A percentile compares a stretch with the other conserved stretches of the same genome.
Evolutionary conservation across 2,797 vertebrate genomes (phyloP).

Genomic region (Serranus cabrilla): DNA sequence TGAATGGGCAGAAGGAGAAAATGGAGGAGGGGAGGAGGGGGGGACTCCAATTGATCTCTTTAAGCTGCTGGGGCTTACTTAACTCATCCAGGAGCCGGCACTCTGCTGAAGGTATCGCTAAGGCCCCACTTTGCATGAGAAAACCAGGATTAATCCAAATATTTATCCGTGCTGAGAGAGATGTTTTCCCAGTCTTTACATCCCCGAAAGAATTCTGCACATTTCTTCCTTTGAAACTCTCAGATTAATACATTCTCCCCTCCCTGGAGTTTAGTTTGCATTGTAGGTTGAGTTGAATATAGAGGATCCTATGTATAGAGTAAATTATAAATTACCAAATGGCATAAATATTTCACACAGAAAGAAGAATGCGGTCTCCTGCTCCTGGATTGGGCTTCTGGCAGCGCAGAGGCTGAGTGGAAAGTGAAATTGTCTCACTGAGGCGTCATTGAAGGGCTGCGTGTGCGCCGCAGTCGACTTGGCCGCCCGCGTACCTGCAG

Average conservation of each 20-base stretch:
- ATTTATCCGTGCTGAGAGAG: slow-evolving; percentile 87
- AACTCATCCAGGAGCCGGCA: slow-evolving; percentile 76
- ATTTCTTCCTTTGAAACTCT: slow-evolving; percentile 62
- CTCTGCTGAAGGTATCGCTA: slow-evolving; percentile 71
- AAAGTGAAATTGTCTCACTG: slow-evolving; percentile 28
- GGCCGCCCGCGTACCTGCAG: slow-evolving; percentile 48
- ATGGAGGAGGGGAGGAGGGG: slow-evolving; percentile 34
- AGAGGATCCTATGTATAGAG: slow-evolving; percentile 22
- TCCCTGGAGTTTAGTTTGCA: slow-evolving; percentile 29
- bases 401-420: slow-evolving; percentile 7
- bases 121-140: slow-evolving; percentile 87
- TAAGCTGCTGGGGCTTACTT: slow-evolving; percentile 80
- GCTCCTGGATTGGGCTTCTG: slow-evolving; percentile 1
- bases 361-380: neutral
- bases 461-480: slow-evolving; percentile 11
- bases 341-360: slow-evolving; percentile 42
- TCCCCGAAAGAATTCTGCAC: slow-evolving; percentile 72
- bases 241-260: slow-evolving; percentile 50
- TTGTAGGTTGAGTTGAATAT: slow-evolving; percentile 23
- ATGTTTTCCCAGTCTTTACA: slow-evolving; percentile 82
- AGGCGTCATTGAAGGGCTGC: slow-evolving; percentile 13
- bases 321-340: slow-evolving; percentile 31
- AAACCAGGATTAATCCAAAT: slow-evolving; percentile 90
- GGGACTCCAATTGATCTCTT: slow-evolving; percentile 80
- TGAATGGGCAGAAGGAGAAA: slow-evolving; percentile 71